phyloP scores from a whole-genome alignment of 2,113 vertebrate species.

The Rallus limicola region DNA sequence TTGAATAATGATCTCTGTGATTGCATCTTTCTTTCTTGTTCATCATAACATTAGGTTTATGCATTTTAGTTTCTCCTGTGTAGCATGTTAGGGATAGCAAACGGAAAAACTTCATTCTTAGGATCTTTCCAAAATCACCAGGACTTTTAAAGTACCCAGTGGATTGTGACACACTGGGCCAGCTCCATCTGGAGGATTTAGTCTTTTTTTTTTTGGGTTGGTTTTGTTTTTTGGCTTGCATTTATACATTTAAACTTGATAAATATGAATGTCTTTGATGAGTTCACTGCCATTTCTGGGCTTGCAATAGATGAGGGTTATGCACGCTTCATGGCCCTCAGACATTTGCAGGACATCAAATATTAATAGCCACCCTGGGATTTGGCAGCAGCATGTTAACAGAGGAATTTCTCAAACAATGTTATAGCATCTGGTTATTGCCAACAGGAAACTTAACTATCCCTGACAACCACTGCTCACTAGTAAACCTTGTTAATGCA shows the following conservation, averaged over 20 bases:
- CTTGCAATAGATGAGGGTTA: not conserved
- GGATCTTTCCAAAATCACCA: not conserved
- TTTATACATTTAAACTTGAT: not conserved
- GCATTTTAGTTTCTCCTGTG: not conserved
- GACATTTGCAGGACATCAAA: not conserved
- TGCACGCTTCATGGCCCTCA: rapidly evolving
- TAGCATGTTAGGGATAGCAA: not conserved
- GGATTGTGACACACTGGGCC: not conserved
- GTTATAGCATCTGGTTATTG: not conserved
- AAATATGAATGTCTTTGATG: not conserved
- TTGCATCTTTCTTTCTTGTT: not conserved
- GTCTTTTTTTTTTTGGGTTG: not conserved
- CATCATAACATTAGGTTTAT: not conserved
- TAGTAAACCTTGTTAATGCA: not conserved
- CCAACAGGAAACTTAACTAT: not conserved
- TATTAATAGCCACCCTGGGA: not conserved
- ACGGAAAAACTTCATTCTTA: not conserved
- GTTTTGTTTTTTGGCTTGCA: not conserved
- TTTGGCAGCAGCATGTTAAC: not conserved
- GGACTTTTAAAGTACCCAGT: not conserved
- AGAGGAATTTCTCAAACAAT: not conserved
- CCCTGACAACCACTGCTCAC: not conserved
- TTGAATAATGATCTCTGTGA: not conserved
- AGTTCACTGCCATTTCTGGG: not conserved
- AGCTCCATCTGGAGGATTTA: not conserved